Evolutionary conservation across 2,888 invertebrate genomes (phyloP).

Genomic region (Chrysotoxum bicinctum): DNA sequence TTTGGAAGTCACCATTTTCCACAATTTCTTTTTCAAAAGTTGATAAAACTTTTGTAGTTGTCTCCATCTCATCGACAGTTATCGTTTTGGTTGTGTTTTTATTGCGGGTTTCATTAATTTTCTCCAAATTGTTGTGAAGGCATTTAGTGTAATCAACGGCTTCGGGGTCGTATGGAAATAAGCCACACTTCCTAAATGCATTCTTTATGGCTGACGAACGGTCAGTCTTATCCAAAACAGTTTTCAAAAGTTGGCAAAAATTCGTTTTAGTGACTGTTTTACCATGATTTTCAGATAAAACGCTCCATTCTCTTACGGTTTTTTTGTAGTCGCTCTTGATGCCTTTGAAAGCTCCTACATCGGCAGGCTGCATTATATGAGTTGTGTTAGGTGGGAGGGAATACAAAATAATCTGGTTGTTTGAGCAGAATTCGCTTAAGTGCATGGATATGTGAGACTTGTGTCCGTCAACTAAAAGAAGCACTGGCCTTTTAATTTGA

Average conservation of each 20-base stretch:
- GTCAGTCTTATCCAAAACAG: neutral
- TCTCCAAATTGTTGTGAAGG: conserved; percentile 20
- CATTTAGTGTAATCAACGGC: conserved; percentile 8
- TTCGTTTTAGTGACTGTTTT: too few relatives aligned
- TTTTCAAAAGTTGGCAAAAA: too few relatives aligned
- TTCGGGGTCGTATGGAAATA: neutral
- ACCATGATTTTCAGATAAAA: conserved; percentile 1
- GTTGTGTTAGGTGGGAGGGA: conserved; percentile 41
- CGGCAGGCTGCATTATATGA: conserved; percentile 36
- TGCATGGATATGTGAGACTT: conserved; percentile 25
- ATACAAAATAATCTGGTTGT: conserved; percentile 33
- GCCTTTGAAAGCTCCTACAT: conserved; percentile 35
- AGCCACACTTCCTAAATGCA: conserved; percentile 2
- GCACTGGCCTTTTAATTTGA: conserved; percentile 15
- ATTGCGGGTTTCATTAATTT: neutral
- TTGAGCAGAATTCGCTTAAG: conserved; percentile 9
- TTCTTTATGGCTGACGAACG: neutral
- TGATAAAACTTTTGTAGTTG: neutral
- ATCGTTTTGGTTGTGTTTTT: neutral
- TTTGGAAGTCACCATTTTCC: neutral
- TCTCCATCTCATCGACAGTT: neutral
- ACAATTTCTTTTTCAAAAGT: neutral
- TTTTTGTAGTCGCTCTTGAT: neutral
- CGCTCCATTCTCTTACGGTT: conserved; percentile 14
- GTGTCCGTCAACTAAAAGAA: conserved; percentile 38